These are phyloP conservation scores for Ptiloglossa arizonensis DNA, from an alignment of 1,140 invertebrate genomes.

Conservation along the genomic window DNA sequence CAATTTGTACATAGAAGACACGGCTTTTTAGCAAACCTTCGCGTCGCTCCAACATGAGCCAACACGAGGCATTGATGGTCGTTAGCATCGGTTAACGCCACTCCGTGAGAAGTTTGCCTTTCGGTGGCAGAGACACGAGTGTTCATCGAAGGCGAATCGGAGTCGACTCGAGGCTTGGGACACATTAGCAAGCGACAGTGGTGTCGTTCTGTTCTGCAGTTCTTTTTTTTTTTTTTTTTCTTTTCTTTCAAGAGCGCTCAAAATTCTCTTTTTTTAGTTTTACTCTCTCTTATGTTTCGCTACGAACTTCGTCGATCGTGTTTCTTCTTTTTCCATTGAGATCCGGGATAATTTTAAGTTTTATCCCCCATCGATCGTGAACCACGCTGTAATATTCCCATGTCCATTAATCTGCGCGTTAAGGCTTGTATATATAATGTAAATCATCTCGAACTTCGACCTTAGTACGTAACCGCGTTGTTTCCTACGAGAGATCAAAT, in stretches of 20 bases:
- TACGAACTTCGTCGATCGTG: not conserved
- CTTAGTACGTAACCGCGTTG: not conserved
- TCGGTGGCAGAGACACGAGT: too few relatives aligned
- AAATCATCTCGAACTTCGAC: not conserved
- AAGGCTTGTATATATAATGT: constrained; percentile 12
- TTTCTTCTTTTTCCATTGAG: not conserved
- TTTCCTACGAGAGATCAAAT: not conserved
- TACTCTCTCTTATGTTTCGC: not conserved
- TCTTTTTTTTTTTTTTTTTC: not conserved
- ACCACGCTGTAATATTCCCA: constrained; percentile 2
- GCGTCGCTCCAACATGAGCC: too few relatives aligned
- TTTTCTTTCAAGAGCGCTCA: not conserved
- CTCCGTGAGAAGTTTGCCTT: too few relatives aligned
- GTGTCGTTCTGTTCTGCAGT: not conserved
- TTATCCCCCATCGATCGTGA: not conserved
- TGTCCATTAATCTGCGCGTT: not conserved
- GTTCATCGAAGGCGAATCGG: too few relatives aligned
- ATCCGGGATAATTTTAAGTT: not conserved
- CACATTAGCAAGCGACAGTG: not conserved
- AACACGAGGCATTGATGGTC: too few relatives aligned
- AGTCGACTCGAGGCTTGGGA: not conserved
- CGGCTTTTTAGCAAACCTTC: not conserved
- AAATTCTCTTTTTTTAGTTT: not conserved
- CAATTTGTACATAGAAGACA: constrained; percentile 17
- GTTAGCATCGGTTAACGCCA: too few relatives aligned